These are phyloP conservation scores for Venustoraphidia nigricollis DNA, from an alignment of 2,888 invertebrate species.

Conservation along the genomic window DNA sequence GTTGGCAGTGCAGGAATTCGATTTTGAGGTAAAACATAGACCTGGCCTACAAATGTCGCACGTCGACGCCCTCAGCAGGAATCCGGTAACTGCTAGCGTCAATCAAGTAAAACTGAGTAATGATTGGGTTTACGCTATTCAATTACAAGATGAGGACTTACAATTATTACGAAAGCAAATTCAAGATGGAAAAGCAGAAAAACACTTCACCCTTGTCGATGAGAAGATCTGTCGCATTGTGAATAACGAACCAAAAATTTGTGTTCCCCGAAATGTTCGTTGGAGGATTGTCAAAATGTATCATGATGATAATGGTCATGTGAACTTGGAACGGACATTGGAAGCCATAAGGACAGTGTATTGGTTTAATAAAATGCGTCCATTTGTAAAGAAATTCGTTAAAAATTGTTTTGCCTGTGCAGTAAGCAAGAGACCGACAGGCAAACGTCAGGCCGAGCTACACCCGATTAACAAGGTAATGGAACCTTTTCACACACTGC, in stretches of 20 bases:
- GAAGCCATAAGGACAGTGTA: constrained; percentile 1
- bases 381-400: constrained; percentile 5
- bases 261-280: constrained; percentile 7
- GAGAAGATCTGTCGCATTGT: neutral
- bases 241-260: constrained; percentile 3
- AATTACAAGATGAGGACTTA: constrained; percentile 6
- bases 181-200: neutral
- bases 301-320: constrained; percentile 8
- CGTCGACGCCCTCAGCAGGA: constrained; percentile 16
- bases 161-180: neutral
- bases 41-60: neutral
- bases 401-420: constrained; percentile 1
- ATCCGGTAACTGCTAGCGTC: constrained; percentile 6
- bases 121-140: constrained; percentile 6
- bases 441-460: neutral
- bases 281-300: constrained; percentile 9
- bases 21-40: neutral
- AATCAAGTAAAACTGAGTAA: neutral
- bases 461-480: neutral
- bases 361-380: constrained; percentile 5
- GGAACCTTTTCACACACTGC: constrained; percentile 3
- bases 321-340: constrained; percentile 5
- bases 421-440: neutral
- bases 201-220: neutral
- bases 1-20: neutral